A percentile compares a stretch with the other conserved stretches of the same genome.
Evolutionary conservation across 2,113 vertebrate species (phyloP).

Genomic region (Benthochromis sp.): DNA sequence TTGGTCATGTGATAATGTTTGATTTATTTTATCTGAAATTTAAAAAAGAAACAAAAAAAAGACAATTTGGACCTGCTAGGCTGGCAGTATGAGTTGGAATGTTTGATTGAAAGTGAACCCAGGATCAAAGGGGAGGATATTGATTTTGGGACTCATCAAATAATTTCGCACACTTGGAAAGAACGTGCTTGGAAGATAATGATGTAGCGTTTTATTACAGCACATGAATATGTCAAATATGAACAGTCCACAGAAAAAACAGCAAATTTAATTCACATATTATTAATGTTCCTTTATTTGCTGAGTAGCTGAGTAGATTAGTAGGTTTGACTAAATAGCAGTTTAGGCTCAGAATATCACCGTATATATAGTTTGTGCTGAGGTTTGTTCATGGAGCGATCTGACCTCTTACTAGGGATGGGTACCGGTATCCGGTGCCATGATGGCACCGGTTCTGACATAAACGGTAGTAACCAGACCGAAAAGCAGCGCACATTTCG

Average conservation of each 20-base stretch:
- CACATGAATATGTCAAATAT: neutral
- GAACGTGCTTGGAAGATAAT: neutral
- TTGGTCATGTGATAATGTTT: neutral
- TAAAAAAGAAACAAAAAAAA: neutral
- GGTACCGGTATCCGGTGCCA: no score
- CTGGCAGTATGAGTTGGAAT: neutral
- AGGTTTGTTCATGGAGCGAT: neutral
- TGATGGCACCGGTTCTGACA: no score
- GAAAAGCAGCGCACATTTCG: no score
- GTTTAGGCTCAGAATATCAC: neutral
- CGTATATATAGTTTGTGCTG: neutral
- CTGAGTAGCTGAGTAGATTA: neutral
- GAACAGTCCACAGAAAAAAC: neutral
- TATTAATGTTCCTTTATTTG: neutral
- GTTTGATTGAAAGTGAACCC: neutral
- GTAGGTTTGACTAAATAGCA: neutral
- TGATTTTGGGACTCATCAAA: neutral
- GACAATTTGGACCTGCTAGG: neutral
- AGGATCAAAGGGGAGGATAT: neutral
- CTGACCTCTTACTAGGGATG: neutral
- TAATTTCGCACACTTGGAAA: neutral
- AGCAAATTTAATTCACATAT: neutral
- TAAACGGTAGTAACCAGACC: no score
- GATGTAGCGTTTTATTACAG: neutral
- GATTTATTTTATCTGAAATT: neutral